A percentile compares a stretch with the other conserved stretches of the same genome.
Evolutionary conservation across 2,113 vertebrate species (phyloP).

Genomic region (Ctenomys sociabilis): DNA sequence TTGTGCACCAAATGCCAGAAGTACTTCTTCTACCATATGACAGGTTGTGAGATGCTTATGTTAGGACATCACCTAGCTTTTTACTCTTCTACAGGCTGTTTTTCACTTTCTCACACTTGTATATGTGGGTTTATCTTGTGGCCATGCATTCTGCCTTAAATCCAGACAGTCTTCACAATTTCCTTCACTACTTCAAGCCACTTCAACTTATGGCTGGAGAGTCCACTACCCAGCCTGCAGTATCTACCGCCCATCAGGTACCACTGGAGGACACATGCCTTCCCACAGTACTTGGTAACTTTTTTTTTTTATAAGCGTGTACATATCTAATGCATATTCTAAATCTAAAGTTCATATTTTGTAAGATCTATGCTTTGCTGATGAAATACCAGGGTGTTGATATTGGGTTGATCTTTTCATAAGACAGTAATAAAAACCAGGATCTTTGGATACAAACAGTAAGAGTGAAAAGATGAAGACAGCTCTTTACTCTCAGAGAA

Average conservation of each 20-base stretch:
- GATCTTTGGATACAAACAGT: neutral
- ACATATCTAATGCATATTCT: neutral
- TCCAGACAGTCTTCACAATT: neutral
- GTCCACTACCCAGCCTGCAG: neutral
- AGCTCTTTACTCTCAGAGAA: conserved; percentile 34
- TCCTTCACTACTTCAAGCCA: neutral
- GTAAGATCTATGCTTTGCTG: conserved; percentile 42
- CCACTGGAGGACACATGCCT: neutral
- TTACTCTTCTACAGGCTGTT: neutral
- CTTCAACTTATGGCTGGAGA: conserved; percentile 44
- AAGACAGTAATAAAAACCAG: conserved; percentile 43
- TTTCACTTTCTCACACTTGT: conserved; percentile 10
- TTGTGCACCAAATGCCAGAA: conserved; percentile 21
- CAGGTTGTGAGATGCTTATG: conserved; percentile 12
- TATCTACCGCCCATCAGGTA: conserved; percentile 38
- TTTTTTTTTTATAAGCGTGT: neutral
- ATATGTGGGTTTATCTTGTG: neutral
- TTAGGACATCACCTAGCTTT: neutral
- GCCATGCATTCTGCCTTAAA: conserved; percentile 36
- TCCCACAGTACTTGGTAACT: conserved; percentile 8
- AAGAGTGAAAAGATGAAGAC: neutral
- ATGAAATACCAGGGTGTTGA: conserved; percentile 16
- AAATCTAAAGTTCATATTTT: conserved; percentile 48
- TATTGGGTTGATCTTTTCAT: conserved; percentile 16
- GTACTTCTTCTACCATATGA: neutral